These are phyloP conservation scores for Amblyjoppa fuscipennis DNA, from an alignment of 2,888 invertebrate genomes.

Conservation along the genomic window DNA sequence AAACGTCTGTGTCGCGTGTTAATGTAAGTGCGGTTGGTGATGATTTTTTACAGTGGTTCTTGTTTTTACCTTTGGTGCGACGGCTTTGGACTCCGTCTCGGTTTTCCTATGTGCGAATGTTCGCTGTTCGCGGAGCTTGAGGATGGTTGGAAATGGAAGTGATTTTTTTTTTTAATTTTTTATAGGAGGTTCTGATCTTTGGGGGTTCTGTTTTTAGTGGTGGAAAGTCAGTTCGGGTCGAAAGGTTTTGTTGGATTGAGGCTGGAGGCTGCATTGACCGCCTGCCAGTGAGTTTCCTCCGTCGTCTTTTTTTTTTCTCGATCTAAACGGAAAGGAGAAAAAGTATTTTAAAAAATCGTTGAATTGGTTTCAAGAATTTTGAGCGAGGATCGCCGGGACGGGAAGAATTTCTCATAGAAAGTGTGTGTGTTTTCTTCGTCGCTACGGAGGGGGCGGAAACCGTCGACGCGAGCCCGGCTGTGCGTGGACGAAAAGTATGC, in stretches of 20 bases:
- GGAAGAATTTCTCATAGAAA: neutral
- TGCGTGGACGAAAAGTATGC: constrained; percentile 28
- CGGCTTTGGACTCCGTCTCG: neutral
- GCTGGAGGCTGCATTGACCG: neutral
- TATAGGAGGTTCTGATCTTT: neutral
- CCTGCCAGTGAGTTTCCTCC: too few relatives aligned
- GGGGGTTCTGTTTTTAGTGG: neutral
- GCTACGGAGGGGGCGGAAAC: neutral
- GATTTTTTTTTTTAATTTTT: neutral
- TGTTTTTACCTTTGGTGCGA: constrained; percentile 40
- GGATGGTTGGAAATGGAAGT: constrained; percentile 11
- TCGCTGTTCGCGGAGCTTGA: constrained; percentile 9
- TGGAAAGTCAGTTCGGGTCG: too few relatives aligned
- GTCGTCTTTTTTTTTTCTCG: too few relatives aligned
- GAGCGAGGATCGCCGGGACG: too few relatives aligned
- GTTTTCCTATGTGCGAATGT: constrained; percentile 5
- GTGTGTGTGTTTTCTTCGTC: neutral
- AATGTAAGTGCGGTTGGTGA: constrained; percentile 46
- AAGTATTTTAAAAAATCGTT: neutral
- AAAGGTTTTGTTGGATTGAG: constrained; percentile 5
- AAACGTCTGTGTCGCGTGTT: constrained; percentile 51
- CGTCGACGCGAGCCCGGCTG: neutral
- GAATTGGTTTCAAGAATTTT: neutral
- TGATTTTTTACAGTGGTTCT: constrained; percentile 40
- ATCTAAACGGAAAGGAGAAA: too few relatives aligned